phyloP scores from a whole-genome alignment of 2,113 vertebrate species.

The Megaceryle maxima region DNA sequence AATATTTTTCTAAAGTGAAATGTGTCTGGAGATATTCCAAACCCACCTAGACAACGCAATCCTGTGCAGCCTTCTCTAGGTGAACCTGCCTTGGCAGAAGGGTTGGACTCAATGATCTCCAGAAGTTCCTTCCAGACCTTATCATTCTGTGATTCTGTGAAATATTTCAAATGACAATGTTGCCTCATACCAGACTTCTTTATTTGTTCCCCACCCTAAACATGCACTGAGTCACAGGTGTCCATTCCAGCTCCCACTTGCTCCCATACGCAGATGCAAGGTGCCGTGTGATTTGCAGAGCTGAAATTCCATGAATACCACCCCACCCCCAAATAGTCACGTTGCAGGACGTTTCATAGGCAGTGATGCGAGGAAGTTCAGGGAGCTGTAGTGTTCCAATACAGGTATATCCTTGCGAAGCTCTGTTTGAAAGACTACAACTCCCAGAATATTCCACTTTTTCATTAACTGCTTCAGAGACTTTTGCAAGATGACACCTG shows the following conservation, averaged over 20 bases:
- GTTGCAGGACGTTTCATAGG: slow-evolving; percentile 37
- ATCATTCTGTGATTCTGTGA: neutral
- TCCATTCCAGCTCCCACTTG: neutral
- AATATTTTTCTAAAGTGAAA: neutral
- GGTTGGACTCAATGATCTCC: too few species aligned
- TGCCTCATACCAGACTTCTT: neutral
- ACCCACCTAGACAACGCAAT: too few species aligned
- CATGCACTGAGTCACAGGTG: neutral
- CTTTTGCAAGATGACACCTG: slow-evolving; percentile 57
- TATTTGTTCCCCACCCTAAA: neutral
- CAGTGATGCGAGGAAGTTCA: slow-evolving; percentile 58
- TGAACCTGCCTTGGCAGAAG: too few species aligned
- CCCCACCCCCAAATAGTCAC: neutral
- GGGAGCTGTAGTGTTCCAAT: slow-evolving; percentile 73
- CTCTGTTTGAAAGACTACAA: slow-evolving; percentile 75
- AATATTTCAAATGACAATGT: neutral
- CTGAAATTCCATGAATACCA: neutral
- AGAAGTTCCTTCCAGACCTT: too few species aligned
- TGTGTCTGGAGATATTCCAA: too few species aligned
- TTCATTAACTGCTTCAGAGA: slow-evolving; percentile 56
- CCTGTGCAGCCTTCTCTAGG: too few species aligned
- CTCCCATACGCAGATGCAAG: neutral
- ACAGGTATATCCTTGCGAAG: slow-evolving; percentile 67
- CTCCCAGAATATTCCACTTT: slow-evolving; percentile 66
- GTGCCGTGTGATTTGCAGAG: neutral